These are phyloP conservation scores for Phylloscopus collybita DNA, from an alignment of 2,797 vertebrate species.

Conservation along the genomic window DNA sequence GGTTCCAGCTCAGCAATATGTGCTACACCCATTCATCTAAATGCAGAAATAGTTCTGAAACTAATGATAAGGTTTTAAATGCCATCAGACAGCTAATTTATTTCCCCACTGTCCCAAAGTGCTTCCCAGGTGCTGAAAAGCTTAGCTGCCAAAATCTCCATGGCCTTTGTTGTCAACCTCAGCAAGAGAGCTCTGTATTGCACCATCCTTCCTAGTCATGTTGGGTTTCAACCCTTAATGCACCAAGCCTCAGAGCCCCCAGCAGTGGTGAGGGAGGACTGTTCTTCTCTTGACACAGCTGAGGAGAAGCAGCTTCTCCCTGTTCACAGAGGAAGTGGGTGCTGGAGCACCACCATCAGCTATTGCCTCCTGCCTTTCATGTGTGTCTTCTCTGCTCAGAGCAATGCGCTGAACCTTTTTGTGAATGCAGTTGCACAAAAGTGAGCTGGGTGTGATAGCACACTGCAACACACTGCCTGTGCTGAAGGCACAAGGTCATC, in stretches of 20 bases:
- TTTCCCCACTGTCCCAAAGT: conserved; percentile 6
- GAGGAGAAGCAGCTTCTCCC: not conserved
- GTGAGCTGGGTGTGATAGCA: not conserved
- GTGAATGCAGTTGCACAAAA: not conserved
- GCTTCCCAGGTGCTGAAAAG: conserved; percentile 48
- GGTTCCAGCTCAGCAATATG: not conserved
- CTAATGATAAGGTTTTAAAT: conserved; percentile 50
- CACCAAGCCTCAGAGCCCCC: not conserved
- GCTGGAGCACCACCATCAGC: not conserved
- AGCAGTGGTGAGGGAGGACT: not conserved
- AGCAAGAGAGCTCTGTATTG: not conserved
- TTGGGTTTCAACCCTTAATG: not conserved
- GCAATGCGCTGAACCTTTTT: not conserved
- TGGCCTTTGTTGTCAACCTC: conserved; percentile 10
- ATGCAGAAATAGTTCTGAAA: conserved; percentile 55
- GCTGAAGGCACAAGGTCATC: conserved; percentile 2
- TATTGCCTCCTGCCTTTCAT: not conserved
- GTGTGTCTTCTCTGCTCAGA: not conserved
- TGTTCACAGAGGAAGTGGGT: not conserved
- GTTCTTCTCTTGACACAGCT: rapidly evolving
- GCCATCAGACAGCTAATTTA: conserved; percentile 28
- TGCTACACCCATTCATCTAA: conserved; percentile 54
- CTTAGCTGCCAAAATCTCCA: conserved; percentile 25
- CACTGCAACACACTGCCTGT: not conserved
- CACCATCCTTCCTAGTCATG: not conserved